Percentiles rank a stretch among this genome's conserved stretches.
Evolutionary conservation across 2,888 invertebrate genomes (phyloP).

Genomic region (Hypomecis atomaria): DNA sequence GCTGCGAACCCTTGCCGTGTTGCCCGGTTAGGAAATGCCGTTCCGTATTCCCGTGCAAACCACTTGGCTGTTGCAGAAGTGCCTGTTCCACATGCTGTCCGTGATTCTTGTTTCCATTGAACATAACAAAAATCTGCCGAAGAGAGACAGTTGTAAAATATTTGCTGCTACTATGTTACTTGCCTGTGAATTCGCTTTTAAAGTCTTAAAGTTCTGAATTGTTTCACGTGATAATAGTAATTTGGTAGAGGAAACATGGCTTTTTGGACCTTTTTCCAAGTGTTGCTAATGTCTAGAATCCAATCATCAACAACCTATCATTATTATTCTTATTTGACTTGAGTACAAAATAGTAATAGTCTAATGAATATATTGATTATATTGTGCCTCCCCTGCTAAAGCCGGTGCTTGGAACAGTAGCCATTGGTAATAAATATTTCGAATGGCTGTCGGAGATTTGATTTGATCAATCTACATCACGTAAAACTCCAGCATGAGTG

Average conservation of each 20-base stretch:
- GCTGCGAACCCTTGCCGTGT: constrained; percentile 45
- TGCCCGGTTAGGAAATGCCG: constrained; percentile 50
- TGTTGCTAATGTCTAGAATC: too few relatives aligned
- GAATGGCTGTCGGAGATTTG: too few relatives aligned
- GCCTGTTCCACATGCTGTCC: constrained; percentile 48
- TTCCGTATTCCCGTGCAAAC: constrained; percentile 38
- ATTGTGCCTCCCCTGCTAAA: too few relatives aligned
- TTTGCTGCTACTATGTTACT: not conserved
- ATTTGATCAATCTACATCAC: too few relatives aligned
- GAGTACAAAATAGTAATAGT: not conserved
- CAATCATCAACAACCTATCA: too few relatives aligned
- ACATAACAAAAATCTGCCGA: not conserved
- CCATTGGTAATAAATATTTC: too few relatives aligned
- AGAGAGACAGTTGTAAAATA: not conserved
- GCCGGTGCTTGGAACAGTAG: too few relatives aligned
- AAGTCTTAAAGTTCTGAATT: not conserved
- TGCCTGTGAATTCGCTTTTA: constrained; percentile 2
- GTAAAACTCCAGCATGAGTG: too few relatives aligned
- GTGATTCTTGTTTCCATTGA: not conserved
- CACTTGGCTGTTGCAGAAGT: constrained; percentile 45
- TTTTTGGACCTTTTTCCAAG: constrained; percentile 19
- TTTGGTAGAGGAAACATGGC: constrained; percentile 20
- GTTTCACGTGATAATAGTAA: not conserved
- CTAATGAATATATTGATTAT: too few relatives aligned
- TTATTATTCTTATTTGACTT: too few relatives aligned